Percentiles rank a stretch among this genome's conserved stretches.
Evolutionary conservation across 2,113 vertebrate genomes (phyloP).

Genomic region (Scomber scombrus): DNA sequence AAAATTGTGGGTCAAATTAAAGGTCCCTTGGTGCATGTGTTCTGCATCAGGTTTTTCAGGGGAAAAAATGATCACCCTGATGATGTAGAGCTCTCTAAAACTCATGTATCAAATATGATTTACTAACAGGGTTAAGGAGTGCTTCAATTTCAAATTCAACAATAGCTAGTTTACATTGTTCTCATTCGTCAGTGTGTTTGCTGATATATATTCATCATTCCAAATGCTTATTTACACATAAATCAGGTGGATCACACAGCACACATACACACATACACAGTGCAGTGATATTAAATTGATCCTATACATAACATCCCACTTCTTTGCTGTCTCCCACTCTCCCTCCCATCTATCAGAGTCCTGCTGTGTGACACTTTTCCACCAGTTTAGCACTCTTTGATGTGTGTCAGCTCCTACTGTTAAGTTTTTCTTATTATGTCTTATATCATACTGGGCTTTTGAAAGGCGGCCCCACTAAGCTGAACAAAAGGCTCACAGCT

Average conservation of each 20-base stretch:
- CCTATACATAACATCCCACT: neutral
- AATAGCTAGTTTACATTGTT: conserved; percentile 9
- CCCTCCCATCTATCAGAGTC: conserved; percentile 8
- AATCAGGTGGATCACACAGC: neutral
- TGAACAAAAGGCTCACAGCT: conserved; percentile 26
- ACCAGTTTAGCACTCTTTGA: conserved; percentile 21
- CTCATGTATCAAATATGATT: too few species aligned
- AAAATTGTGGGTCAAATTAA: too few species aligned
- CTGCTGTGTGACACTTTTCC: conserved; percentile 29
- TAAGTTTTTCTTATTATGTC: conserved; percentile 6
- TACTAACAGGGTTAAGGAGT: neutral
- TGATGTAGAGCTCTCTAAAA: too few species aligned
- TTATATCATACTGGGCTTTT: conserved; percentile 10
- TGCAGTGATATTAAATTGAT: neutral
- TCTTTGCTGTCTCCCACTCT: neutral
- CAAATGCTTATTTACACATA: neutral
- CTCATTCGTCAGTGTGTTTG: neutral
- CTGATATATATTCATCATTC: conserved; percentile 2
- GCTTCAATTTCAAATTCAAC: conserved; percentile 17
- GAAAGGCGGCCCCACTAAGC: conserved; percentile 8
- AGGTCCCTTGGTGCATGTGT: too few species aligned
- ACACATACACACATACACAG: neutral
- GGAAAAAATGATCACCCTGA: too few species aligned
- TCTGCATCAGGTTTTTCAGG: too few species aligned
- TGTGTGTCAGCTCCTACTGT: conserved; percentile 24